Conservation (phyloP, 2,113 vertebrate genomes). For the Apodemus speciosus region DNA sequence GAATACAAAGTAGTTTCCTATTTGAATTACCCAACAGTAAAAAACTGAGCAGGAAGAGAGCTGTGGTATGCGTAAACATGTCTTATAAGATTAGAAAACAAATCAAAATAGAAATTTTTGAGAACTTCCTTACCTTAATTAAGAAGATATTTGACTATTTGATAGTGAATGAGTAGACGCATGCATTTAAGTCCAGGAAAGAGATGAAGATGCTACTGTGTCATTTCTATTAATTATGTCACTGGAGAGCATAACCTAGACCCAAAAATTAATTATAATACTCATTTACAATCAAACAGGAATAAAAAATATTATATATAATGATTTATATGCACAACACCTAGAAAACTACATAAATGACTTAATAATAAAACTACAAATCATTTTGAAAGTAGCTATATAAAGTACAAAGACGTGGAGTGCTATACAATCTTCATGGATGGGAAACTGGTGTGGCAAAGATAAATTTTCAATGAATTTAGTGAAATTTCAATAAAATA, state of each 20-base stretch:
- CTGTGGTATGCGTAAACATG: background rate
- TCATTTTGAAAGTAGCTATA: background rate
- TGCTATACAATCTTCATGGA: background rate
- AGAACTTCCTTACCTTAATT: background rate
- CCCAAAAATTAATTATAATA: background rate
- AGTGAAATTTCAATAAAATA: conserved; percentile 3
- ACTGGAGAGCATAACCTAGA: background rate
- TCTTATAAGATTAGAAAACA: conserved; percentile 15
- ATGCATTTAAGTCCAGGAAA: background rate
- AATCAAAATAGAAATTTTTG: background rate
- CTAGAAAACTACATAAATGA: background rate
- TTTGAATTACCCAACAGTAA: background rate
- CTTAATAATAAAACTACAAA: conserved; percentile 23
- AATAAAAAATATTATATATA: background rate
- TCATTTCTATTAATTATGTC: background rate
- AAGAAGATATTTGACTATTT: background rate
- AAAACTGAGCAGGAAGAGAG: background rate
- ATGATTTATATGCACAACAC: background rate
- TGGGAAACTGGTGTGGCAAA: background rate
- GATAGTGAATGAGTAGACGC: background rate
- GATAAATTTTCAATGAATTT: background rate
- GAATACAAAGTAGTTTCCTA: conserved; percentile 17
- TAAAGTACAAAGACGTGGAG: background rate
- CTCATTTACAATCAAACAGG: background rate
- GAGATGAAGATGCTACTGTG: background rate